Conservation (phyloP, 1,140 invertebrate species). For the Zaprionus vittiger region DNA sequence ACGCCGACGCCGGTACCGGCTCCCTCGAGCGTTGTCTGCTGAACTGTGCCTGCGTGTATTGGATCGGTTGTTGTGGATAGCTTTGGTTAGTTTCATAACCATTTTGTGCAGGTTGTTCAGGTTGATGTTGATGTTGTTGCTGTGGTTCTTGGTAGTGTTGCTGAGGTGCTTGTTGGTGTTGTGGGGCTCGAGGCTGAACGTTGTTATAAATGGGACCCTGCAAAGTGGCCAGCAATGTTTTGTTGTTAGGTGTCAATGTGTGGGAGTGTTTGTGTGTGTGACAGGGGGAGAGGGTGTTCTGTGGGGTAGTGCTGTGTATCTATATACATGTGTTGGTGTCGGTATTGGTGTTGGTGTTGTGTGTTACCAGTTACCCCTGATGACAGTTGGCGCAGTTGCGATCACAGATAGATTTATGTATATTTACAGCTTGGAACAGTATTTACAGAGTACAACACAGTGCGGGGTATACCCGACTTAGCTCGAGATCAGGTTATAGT, state of each 20-base stretch:
- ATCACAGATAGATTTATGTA: constrained; percentile 24
- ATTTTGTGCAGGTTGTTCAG: constrained; percentile 33
- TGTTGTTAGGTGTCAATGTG: constrained; percentile 45
- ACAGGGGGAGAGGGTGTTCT: neutral
- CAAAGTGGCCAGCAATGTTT: constrained; percentile 65
- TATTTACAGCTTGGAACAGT: constrained; percentile 4
- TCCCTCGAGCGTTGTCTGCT: constrained; percentile 71
- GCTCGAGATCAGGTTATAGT: neutral
- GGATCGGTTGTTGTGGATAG: constrained; percentile 65
- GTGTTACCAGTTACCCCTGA: constrained; percentile 42
- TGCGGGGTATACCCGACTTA: neutral
- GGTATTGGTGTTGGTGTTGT: constrained; percentile 13
- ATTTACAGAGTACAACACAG: constrained; percentile 63
- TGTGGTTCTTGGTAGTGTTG: constrained; percentile 38
- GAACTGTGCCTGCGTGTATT: constrained; percentile 79
- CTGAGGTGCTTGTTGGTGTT: constrained; percentile 31
- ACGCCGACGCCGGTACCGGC: constrained; percentile 22
- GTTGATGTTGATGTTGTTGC: constrained; percentile 24
- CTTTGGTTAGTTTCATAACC: constrained; percentile 47
- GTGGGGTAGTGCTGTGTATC: neutral
- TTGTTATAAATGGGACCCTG: constrained; percentile 83
- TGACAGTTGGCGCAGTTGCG: constrained; percentile 41
- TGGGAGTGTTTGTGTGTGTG: constrained; percentile 12
- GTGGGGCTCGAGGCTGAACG: constrained; percentile 60
- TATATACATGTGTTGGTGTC: constrained; percentile 15